phyloP scores from a whole-genome alignment of 2,797 vertebrate genomes.

The Bufotes viridis region DNA sequence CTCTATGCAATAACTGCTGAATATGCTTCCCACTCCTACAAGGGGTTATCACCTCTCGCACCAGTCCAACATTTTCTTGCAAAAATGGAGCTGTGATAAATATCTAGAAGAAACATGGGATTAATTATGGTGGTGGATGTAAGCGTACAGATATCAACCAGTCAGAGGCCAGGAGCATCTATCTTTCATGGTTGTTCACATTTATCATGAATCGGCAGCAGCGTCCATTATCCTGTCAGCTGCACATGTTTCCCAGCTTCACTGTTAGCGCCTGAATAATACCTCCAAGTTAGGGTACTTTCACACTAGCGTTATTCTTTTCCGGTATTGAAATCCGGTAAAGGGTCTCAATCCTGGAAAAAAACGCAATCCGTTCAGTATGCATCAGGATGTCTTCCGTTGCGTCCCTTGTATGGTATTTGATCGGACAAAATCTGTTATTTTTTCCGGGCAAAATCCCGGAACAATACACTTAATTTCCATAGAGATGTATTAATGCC shows the following conservation, averaged over 20 bases:
- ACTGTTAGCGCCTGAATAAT: not conserved
- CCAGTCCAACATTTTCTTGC: not conserved
- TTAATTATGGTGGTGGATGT: not conserved
- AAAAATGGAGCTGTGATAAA: not conserved
- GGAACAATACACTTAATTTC: too few species aligned
- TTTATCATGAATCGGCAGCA: conserved; percentile 9
- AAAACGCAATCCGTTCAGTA: too few species aligned
- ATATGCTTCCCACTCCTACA: not conserved
- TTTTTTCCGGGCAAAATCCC: too few species aligned
- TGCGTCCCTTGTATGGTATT: too few species aligned
- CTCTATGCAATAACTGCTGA: too few species aligned
- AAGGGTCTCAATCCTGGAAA: too few species aligned
- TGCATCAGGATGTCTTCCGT: too few species aligned
- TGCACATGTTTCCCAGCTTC: not conserved
- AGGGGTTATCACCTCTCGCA: not conserved
- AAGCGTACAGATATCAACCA: not conserved
- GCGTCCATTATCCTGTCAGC: not conserved
- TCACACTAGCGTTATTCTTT: too few species aligned
- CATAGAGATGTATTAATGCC: too few species aligned
- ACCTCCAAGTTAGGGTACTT: too few species aligned
- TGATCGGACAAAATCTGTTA: too few species aligned
- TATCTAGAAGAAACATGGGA: not conserved
- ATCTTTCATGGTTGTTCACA: conserved; percentile 2
- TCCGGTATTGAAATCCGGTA: too few species aligned
- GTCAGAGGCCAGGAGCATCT: not conserved